Evolutionary conservation across 2,797 vertebrate species (phyloP).

Genomic region (Lagorchestes hirsutus): DNA sequence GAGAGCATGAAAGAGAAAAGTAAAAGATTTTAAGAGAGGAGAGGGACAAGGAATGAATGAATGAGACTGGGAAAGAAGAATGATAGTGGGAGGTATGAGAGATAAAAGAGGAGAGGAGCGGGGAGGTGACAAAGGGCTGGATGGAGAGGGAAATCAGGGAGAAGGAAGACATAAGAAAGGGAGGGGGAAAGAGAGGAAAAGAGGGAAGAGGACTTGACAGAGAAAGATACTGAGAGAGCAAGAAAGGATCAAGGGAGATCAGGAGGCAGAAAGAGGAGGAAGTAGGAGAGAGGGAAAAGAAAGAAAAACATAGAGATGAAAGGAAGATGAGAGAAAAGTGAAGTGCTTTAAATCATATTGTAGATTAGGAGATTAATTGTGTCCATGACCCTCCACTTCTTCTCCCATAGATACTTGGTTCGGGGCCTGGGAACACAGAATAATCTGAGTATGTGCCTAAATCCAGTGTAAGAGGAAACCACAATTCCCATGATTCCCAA

Average conservation of each 20-base stretch:
- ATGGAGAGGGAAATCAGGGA: background rate
- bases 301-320: background rate
- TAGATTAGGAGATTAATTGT: background rate
- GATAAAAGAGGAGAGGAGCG: constrained; percentile 17
- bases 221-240: background rate
- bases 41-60: background rate
- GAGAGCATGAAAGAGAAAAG: background rate
- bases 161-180: background rate
- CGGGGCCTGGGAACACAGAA: background rate
- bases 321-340: background rate
- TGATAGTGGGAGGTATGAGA: background rate
- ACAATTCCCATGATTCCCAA: background rate
- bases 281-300: background rate
- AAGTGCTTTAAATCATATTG: background rate
- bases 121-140: background rate
- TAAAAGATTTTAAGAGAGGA: background rate
- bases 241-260: background rate
- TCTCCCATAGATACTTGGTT: background rate
- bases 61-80: background rate
- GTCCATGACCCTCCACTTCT: background rate
- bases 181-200: background rate
- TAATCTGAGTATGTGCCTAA: background rate
- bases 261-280: background rate
- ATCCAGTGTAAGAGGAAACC: background rate
- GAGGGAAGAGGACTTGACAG: background rate